phyloP scores from a whole-genome alignment of 2,113 vertebrate species.

The Lucifuga dentata region DNA sequence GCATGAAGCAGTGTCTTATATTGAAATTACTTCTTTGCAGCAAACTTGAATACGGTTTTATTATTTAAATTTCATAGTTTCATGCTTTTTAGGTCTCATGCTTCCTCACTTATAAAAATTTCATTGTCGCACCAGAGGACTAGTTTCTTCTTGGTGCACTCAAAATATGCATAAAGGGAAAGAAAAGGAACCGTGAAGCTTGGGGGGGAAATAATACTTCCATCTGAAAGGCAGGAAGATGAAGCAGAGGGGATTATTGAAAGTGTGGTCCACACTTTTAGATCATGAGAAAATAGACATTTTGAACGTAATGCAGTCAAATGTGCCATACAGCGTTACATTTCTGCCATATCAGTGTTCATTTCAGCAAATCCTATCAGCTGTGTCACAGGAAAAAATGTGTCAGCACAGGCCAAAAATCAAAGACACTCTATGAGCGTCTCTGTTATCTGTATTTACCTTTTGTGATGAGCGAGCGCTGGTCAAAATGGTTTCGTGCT shows the following conservation, averaged over 20 bases:
- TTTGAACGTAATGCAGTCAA: neutral
- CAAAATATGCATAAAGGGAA: conserved; percentile 44
- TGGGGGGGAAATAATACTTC: neutral
- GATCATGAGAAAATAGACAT: neutral
- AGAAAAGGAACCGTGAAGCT: conserved; percentile 16
- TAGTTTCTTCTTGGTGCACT: conserved; percentile 30
- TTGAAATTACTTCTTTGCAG: too few species aligned
- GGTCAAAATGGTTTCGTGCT: conserved; percentile 54
- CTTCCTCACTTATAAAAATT: conserved; percentile 44
- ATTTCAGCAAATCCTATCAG: conserved; percentile 23
- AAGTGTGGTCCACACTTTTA: too few species aligned
- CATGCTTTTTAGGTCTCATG: conserved; percentile 54
- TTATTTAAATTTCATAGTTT: conserved; percentile 41
- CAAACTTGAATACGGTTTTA: conserved; percentile 6
- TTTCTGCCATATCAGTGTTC: neutral
- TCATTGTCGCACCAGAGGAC: conserved; percentile 45
- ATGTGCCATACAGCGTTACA: neutral
- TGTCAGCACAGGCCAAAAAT: conserved; percentile 23
- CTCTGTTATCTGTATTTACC: conserved; percentile 59
- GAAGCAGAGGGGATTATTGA: conserved; percentile 28
- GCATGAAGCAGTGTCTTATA: too few species aligned
- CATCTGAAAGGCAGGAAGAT: conserved; percentile 7
- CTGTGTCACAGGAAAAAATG: conserved; percentile 5
- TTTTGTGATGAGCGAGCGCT: conserved; percentile 51
- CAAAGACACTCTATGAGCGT: conserved; percentile 12